A percentile compares a stretch with the other conserved stretches of the same genome.
These are phyloP conservation scores for Balanococcus diminutus DNA, from an alignment of 2,888 invertebrate species.

Conservation along the genomic window DNA sequence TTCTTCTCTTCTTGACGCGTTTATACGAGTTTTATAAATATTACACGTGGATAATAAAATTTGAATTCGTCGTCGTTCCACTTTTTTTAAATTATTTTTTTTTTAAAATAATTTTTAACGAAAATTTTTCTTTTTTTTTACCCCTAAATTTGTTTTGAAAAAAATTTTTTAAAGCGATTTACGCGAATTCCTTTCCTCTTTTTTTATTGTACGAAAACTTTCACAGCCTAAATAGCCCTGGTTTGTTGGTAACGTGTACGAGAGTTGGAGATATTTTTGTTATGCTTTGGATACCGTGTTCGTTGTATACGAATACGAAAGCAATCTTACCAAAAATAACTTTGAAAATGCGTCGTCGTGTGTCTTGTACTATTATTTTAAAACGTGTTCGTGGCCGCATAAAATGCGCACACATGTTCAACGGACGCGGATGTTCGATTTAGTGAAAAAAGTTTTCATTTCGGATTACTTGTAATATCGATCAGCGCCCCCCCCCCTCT, in stretches of 20 bases:
- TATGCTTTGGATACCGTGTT: not conserved
- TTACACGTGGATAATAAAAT: not conserved
- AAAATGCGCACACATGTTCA: not conserved
- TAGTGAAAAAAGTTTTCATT: not conserved
- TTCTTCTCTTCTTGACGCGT: not conserved
- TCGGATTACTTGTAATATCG: not conserved
- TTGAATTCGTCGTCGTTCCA: not conserved
- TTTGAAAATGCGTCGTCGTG: not conserved
- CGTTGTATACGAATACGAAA: not conserved
- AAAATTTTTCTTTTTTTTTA: not conserved
- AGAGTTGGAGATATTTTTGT: slow-evolving; percentile 15
- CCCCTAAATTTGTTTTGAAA: not conserved
- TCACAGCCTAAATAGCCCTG: not conserved
- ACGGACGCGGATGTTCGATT: not conserved
- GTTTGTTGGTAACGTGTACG: not conserved
- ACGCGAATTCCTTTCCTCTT: not conserved
- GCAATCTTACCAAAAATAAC: slow-evolving; percentile 31
- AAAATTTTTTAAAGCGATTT: not conserved
- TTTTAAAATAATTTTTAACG: not conserved
- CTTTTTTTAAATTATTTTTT: not conserved
- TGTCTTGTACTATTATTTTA: not conserved
- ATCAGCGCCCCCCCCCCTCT: not conserved
- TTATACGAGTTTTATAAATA: not conserved
- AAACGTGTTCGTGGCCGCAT: not conserved
- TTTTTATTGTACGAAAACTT: not conserved